These are phyloP conservation scores for Orbicella faveolata DNA, from an alignment of 64 coral and sea anemone genomes.

Conservation along the genomic window DNA sequence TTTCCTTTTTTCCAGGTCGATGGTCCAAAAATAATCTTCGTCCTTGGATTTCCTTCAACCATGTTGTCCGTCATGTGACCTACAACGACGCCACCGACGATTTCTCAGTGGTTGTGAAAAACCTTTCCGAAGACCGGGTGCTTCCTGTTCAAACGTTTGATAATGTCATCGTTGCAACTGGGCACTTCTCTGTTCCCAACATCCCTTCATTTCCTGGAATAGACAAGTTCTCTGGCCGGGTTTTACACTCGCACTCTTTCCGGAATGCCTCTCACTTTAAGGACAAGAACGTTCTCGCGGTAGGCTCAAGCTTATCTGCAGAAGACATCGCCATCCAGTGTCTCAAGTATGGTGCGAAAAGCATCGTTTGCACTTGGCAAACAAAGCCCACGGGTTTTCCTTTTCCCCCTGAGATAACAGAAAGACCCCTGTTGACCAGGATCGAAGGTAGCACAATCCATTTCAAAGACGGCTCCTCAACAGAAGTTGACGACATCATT, in stretches of 20 bases:
- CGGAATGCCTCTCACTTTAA: slow-evolving; percentile 42
- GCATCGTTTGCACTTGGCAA: slow-evolving; percentile 23
- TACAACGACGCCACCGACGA: slow-evolving; percentile 22
- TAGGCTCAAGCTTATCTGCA: slow-evolving; percentile 44
- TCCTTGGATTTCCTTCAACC: slow-evolving; percentile 25
- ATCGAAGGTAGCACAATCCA: slow-evolving; percentile 46
- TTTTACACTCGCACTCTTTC: slow-evolving; percentile 44
- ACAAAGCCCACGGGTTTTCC: slow-evolving; percentile 43
- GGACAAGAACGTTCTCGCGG: slow-evolving; percentile 5
- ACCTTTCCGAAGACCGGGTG: slow-evolving; percentile 1
- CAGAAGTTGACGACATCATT: slow-evolving; percentile 44
- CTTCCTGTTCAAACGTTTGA: slow-evolving; percentile 32
- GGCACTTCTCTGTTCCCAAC: slow-evolving; percentile 51
- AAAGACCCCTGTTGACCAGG: slow-evolving; percentile 34
- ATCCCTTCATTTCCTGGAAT: slow-evolving; percentile 39
- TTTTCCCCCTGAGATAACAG: slow-evolving; percentile 37
- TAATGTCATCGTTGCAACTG: slow-evolving; percentile 39
- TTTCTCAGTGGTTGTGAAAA: slow-evolving; percentile 49
- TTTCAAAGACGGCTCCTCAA: slow-evolving; percentile 37
- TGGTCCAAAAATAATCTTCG: slow-evolving; percentile 26
- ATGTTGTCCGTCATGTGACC: slow-evolving; percentile 40
- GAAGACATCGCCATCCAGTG: slow-evolving; percentile 53
- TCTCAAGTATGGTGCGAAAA: slow-evolving; percentile 49
- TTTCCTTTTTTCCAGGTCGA: slow-evolving; percentile 31
- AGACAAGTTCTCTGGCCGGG: slow-evolving; percentile 46